These are phyloP conservation scores for Tetragonula clypearis DNA, from an alignment of 1,140 invertebrate species.

Conservation along the genomic window DNA sequence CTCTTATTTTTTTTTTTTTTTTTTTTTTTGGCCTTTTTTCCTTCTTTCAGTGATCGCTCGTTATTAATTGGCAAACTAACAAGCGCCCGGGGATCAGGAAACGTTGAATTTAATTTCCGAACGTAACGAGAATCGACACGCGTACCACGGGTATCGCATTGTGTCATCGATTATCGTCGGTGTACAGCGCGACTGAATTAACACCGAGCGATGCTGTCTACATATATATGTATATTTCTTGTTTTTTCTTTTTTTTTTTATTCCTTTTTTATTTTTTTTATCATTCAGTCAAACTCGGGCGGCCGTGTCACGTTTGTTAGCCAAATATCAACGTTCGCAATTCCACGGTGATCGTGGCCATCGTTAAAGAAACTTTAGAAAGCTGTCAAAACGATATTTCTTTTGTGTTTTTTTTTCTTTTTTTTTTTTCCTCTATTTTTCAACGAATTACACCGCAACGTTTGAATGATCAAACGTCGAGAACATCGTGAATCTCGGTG, in stretches of 20 bases:
- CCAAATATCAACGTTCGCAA: not conserved
- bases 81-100: slow-evolving; percentile 3
- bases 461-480: not conserved
- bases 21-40: not conserved
- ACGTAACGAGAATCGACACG: slow-evolving; percentile 6
- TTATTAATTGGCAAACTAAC: slow-evolving; percentile 43
- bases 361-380: not conserved
- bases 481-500: too few species aligned
- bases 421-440: too few species aligned
- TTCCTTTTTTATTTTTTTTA: not conserved
- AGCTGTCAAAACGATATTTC: not conserved
- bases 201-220: not conserved
- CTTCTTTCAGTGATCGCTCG: not conserved
- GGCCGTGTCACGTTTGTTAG: not conserved
- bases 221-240: not conserved
- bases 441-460: too few species aligned
- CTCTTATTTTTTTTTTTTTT: too few species aligned
- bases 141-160: not conserved
- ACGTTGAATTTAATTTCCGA: slow-evolving; percentile 32
- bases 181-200: not conserved
- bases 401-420: not conserved
- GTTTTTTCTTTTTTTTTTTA: not conserved
- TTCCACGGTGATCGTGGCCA: not conserved
- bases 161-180: not conserved
- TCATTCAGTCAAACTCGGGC: not conserved